Evolutionary conservation across 2,797 vertebrate genomes (phyloP).

Genomic region (Cynodonichthys magdalenae): DNA sequence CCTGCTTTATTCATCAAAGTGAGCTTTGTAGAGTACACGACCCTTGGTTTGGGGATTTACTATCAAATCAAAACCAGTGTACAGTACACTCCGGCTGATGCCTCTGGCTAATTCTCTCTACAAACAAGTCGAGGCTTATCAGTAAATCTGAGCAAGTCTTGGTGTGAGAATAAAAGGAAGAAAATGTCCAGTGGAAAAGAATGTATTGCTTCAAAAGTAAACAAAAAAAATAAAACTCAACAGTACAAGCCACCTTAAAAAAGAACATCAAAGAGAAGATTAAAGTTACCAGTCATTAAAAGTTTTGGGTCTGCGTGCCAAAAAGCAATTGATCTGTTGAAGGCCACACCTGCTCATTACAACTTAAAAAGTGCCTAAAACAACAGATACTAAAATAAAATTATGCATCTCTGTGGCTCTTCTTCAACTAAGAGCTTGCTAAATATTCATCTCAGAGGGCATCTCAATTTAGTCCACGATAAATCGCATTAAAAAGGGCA

Average conservation of each 20-base stretch:
- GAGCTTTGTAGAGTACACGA: constrained; percentile 68
- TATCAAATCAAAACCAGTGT: constrained; percentile 54
- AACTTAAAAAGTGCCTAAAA: constrained; percentile 6
- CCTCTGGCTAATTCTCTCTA: constrained; percentile 66
- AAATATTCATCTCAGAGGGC: constrained; percentile 18
- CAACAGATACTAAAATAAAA: constrained; percentile 1
- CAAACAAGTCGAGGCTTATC: constrained; percentile 62
- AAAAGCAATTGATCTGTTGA: constrained; percentile 25
- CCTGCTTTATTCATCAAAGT: constrained; percentile 73
- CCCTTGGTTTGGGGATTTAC: constrained; percentile 72
- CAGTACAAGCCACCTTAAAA: not conserved
- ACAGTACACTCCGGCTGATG: constrained; percentile 54
- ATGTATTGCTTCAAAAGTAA: constrained; percentile 20
- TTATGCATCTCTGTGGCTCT: not conserved
- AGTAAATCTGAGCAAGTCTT: constrained; percentile 23
- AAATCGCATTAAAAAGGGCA: constrained; percentile 36
- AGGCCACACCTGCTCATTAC: constrained; percentile 45
- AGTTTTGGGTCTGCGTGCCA: constrained; percentile 21
- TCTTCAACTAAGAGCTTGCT: constrained; percentile 16
- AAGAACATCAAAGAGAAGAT: constrained; percentile 8
- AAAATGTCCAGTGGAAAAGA: constrained; percentile 19
- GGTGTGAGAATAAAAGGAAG: constrained; percentile 11
- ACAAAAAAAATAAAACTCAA: constrained; percentile 17
- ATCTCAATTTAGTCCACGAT: constrained; percentile 33
- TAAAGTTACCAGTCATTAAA: constrained; percentile 14